Base-by-base conservation (phyloP, 2,888 invertebrate genomes). In the Epirrhoe alternata region DNA sequence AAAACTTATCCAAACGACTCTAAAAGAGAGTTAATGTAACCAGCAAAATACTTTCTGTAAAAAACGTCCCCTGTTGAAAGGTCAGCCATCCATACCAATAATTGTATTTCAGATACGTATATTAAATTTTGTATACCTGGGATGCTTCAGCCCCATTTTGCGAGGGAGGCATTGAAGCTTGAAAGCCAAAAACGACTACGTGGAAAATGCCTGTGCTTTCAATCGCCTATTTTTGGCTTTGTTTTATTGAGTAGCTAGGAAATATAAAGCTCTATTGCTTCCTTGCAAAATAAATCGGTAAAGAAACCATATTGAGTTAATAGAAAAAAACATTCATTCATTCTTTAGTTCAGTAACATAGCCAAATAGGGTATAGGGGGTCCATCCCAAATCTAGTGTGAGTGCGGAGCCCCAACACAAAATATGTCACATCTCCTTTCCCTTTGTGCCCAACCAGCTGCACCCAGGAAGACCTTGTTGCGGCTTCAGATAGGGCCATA, bases 21-120 rank as follows among this genome's bases (percentile, higher is more conserved):
- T 35, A 35, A 2, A 7, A 7, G 8, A 33, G 7, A 10, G 35
- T 35, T 35, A 35, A 35, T 35, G 8, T 35, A 8, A 35, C 35
- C 35, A n/a, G 45, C 14, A 45, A 45, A 45, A 45, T 14, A 45
- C 45, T n/a, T 14, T 0, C 14, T 5, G 14, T n/a, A 3, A 6
- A 47, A 16, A 16, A 73, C 75, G 77, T 79, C n/a, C 75, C 74
- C 71, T 74, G 78, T 76, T 73, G 76, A 69, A 76, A 77, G 76
- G 77, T 79, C 78, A 78, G 77, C 76, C 78, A 74, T 57, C 63
- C 63, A 56, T 61, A 61, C 65, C 66, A 69, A 70, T 72, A 70
- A 72, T 70, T 72, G 70, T 72, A 55, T 72, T 72, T 72, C 55
- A 58, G 50, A 52, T 66, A 65, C 42, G 64, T 59, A 65, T 64